Evolutionary conservation across 2,113 vertebrate species (phyloP).

Genomic region (Microtus pennsylvanicus): DNA sequence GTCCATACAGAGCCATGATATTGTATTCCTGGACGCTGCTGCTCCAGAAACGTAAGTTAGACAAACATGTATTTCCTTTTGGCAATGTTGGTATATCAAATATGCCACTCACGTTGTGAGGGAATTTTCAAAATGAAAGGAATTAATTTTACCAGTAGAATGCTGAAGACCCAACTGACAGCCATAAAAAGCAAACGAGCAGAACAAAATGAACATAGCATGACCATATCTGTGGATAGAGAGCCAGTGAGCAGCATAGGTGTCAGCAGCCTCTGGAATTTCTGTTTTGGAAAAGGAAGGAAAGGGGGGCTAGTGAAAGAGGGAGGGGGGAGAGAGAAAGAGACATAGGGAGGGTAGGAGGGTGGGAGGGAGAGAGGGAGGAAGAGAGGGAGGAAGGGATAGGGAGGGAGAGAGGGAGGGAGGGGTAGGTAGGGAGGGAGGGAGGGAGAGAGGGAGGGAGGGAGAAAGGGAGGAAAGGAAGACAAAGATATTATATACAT

Average conservation of each 20-base stretch:
- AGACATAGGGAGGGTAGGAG: neutral
- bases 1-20: neutral
- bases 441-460: neutral
- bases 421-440: no score
- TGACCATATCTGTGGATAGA: neutral
- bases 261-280: neutral
- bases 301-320: neutral
- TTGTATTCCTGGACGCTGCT: neutral
- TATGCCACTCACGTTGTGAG: neutral
- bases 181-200: constrained; percentile 1
- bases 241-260: neutral
- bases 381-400: neutral
- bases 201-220: neutral
- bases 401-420: no score
- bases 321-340: no score
- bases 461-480: neutral
- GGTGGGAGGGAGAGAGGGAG: neutral
- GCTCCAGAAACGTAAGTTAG: neutral
- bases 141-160: neutral
- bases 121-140: neutral
- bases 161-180: neutral
- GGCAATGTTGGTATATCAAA: neutral
- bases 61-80: constrained; percentile 1
- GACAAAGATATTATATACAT: neutral
- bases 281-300: neutral